A percentile compares a stretch with the other conserved stretches of the same genome.
Conservation (phyloP, 1,140 invertebrate species). For the Bombus huntii region DNA sequence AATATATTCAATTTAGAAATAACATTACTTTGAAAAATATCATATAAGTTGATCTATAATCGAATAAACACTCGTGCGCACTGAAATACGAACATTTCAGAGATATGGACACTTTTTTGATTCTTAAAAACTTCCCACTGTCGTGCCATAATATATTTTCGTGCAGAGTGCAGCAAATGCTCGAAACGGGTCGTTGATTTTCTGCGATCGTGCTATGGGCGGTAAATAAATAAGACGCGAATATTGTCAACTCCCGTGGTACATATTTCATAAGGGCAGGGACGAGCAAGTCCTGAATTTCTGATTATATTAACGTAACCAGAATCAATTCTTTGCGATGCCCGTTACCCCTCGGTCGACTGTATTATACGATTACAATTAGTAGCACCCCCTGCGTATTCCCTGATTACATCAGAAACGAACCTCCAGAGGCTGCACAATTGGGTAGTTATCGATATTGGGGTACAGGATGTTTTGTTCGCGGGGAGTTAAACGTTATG, state of each 20-base stretch:
- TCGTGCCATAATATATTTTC: too few species aligned
- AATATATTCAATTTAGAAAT: too few species aligned
- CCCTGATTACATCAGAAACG: slow-evolving; percentile 64
- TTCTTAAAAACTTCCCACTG: neutral
- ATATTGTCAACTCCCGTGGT: neutral
- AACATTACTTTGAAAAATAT: too few species aligned
- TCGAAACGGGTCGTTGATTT: neutral
- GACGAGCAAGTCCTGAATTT: slow-evolving; percentile 35
- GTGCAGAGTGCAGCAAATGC: too few species aligned
- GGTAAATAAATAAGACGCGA: slow-evolving; percentile 15
- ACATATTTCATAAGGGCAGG: slow-evolving; percentile 45
- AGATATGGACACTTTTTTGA: neutral
- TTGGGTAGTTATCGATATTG: slow-evolving; percentile 58
- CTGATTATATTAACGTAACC: slow-evolving; percentile 62
- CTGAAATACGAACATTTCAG: too few species aligned
- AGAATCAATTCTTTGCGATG: slow-evolving; percentile 62
- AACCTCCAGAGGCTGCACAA: slow-evolving; percentile 51
- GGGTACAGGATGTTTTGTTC: slow-evolving; percentile 53
- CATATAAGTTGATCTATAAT: too few species aligned
- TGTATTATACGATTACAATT: slow-evolving; percentile 69
- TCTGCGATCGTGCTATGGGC: neutral
- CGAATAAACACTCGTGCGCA: too few species aligned
- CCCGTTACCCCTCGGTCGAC: slow-evolving; percentile 46
- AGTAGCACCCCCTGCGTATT: slow-evolving; percentile 60
- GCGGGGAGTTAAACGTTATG: slow-evolving; percentile 40